Conservation (phyloP, 2,797 vertebrate species). For the Ateles fusciceps region DNA sequence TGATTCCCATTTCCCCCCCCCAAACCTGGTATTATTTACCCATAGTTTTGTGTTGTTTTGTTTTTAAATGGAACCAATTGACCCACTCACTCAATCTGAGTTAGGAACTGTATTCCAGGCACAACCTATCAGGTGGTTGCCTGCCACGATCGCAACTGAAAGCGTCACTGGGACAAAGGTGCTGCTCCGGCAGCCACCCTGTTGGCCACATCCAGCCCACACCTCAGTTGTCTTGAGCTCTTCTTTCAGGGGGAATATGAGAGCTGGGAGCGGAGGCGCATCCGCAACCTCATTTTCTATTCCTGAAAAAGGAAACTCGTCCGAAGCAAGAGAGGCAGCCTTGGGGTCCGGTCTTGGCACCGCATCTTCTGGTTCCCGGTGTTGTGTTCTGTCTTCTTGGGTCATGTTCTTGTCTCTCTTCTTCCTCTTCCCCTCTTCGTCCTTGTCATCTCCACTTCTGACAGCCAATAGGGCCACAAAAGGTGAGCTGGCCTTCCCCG, state of each 20-base stretch:
- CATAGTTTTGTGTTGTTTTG: not conserved
- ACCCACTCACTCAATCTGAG: not conserved
- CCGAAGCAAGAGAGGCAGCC: not conserved
- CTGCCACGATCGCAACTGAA: not conserved
- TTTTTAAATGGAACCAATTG: not conserved
- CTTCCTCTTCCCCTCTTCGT: not conserved
- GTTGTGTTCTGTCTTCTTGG: not conserved
- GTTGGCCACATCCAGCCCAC: too few relatives aligned
- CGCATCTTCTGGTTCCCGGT: not conserved
- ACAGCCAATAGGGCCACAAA: not conserved
- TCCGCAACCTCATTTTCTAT: not conserved
- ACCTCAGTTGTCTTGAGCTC: not conserved
- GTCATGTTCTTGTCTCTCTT: not conserved
- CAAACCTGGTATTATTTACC: not conserved
- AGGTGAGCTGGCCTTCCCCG: not conserved
- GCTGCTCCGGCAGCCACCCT: not conserved
- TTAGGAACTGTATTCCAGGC: not conserved
- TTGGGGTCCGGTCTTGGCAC: not conserved
- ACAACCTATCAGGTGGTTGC: not conserved
- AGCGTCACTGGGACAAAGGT: not conserved
- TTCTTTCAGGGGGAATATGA: not conserved
- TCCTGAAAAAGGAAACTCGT: not conserved
- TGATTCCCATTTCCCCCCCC: not conserved
- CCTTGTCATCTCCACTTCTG: not conserved
- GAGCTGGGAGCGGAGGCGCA: not conserved